Conservation (phyloP, 2,113 vertebrate genomes). For the Petrocephalus microphthalmus region DNA sequence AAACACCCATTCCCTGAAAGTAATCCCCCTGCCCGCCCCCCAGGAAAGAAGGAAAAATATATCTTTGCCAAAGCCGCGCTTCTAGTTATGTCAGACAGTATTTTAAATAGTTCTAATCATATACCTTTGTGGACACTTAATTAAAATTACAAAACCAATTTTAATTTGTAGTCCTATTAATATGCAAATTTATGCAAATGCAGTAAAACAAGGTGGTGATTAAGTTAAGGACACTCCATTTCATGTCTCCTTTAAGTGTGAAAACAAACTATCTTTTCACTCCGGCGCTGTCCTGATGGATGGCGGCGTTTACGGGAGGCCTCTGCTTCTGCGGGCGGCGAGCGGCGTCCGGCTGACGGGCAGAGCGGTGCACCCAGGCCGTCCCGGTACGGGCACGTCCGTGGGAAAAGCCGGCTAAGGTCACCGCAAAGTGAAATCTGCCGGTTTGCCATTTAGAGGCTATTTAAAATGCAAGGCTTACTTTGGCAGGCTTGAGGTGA, state of each 20-base stretch:
- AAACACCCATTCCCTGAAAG: constrained; percentile 97
- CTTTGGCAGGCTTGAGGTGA: constrained; percentile 89
- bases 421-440: constrained; percentile 64
- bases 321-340: constrained; percentile 36
- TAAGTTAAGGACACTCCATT: constrained; percentile 99
- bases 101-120: constrained; percentile 99
- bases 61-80: constrained; percentile 86
- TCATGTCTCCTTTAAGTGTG: constrained; percentile 99
- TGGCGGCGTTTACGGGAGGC: constrained; percentile 89
- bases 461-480: constrained; percentile 89
- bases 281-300: constrained; percentile 84
- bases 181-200: constrained; percentile 99
- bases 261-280: constrained; percentile 94
- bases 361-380: constrained; percentile 65
- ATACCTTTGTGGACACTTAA: constrained; percentile 99
- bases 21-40: constrained; percentile 73
- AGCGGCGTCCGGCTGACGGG: constrained; percentile 20
- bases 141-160: constrained; percentile 99
- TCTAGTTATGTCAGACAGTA: constrained; percentile 99
- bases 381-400: constrained; percentile 59
- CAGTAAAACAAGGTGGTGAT: constrained; percentile 99
- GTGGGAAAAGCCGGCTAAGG: constrained; percentile 67
- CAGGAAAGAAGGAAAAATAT: constrained; percentile 52
- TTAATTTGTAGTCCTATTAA: constrained; percentile 99
- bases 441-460: constrained; percentile 77